Percentiles rank a stretch among this genome's conserved stretches.
Conservation (phyloP, 2,113 vertebrate species). For the Steatornis caripensis region DNA sequence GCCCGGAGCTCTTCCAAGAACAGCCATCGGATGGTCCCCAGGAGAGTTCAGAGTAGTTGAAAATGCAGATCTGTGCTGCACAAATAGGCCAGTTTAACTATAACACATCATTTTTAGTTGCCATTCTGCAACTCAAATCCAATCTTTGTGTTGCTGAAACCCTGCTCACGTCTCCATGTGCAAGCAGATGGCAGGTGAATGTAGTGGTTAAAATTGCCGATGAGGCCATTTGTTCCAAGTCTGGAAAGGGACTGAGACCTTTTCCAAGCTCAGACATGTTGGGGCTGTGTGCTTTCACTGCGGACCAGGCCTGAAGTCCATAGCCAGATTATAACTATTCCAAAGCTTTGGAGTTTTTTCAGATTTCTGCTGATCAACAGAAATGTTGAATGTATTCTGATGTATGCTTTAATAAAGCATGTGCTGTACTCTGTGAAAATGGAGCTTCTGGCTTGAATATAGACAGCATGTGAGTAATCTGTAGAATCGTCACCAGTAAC, state of each 20-base stretch:
- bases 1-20: neutral
- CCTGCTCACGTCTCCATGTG: fast-evolving
- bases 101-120: neutral
- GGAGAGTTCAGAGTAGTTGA: neutral
- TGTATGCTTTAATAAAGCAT: neutral
- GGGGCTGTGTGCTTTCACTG: neutral
- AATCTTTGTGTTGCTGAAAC: neutral
- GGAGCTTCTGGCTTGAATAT: neutral
- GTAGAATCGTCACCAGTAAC: neutral
- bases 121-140: neutral
- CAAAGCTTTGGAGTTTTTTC: neutral
- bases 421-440: neutral
- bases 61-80: neutral
- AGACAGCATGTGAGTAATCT: neutral
- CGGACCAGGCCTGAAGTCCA: neutral
- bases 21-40: neutral
- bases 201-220: neutral
- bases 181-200: neutral
- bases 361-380: neutral
- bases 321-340: neutral
- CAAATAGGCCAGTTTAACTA: neutral
- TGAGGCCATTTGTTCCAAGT: neutral
- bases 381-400: neutral
- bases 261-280: neutral
- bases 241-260: neutral